Base-by-base conservation (phyloP, 2,888 invertebrate genomes). In the Drosophila suboccidentalis region DNA sequence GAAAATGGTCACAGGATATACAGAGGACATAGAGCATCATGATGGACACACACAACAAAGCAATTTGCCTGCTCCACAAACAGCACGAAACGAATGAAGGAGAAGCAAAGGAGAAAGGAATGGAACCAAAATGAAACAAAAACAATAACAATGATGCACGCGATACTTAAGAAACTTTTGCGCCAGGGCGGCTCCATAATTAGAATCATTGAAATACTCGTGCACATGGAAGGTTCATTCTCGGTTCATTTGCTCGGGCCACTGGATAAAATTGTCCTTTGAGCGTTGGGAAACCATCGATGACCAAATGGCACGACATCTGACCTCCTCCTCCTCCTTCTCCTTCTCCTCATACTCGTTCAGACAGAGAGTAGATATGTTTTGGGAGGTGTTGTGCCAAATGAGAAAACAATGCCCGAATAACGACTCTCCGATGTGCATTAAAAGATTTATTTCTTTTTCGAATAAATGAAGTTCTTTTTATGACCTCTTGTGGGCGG, bases 361-460 rank as follows among this genome's bases (percentile, higher is more conserved):
- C 51, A 9, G 22, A 22, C 38, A n/a, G 10, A 8, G 36, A 10
- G 26, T 8, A 15, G 26, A 58, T 51, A 59, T 70, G 74, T 54
- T 53, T 19, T 64, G 53, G 77, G 70, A 85, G 85, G 85, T 85
- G 85, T 85, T 87, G 81, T 80, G 71, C 72, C 79, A 85, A 85
- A 85, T 85, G 82, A 85, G 85, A 85, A 85, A 85, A 87, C 85
- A 85, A 85, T 85, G 87, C 82, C 69, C 75, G 77, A 80, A 75
- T 85, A 87, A 85, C 85, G 85, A 87, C 82, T 82, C 85, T 85
- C 87, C 76, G 75, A 85, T 82, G 85, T 82, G 85, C 78, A 80
- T 85, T 85, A 85, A 82, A 87, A 87, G 85, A 85, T 85, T 85
- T 85, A 85, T 85, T 87, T 82, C 85, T 78, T 78, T 80, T 84